phyloP scores from a whole-genome alignment of 2,797 vertebrate genomes.

The Halcyon chelicuti region DNA sequence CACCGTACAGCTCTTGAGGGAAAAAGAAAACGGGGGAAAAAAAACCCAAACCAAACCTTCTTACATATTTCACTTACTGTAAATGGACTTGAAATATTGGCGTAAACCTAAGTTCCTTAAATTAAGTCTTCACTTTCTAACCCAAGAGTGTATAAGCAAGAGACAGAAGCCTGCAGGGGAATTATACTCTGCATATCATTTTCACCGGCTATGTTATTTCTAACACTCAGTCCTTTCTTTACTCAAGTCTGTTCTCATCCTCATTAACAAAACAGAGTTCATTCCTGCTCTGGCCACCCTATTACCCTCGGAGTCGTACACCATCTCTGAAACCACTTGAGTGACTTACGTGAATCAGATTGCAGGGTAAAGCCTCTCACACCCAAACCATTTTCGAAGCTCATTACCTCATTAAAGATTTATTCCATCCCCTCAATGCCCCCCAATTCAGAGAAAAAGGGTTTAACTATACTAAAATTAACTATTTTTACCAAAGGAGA shows the following conservation, averaged over 20 bases:
- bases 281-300: neutral
- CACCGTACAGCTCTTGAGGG: neutral
- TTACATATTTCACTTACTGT: conserved; percentile 42
- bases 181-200: conserved; percentile 66
- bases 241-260: conserved; percentile 72
- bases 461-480: neutral
- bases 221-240: neutral
- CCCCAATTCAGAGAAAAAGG: neutral
- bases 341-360: neutral
- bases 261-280: conserved; percentile 65
- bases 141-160: conserved; percentile 46
- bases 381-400: neutral
- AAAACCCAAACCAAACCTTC: neutral
- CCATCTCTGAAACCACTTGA: neutral
- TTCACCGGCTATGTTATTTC: neutral
- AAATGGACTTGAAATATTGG: conserved; percentile 58
- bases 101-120: conserved; percentile 57
- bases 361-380: neutral
- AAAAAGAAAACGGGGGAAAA: neutral
- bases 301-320: fast-evolving
- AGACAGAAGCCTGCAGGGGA: conserved; percentile 66
- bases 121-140: conserved; percentile 71
- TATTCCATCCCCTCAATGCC: neutral
- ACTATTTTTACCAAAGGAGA: neutral
- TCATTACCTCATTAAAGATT: neutral